A percentile compares a stretch with the other conserved stretches of the same genome.
Conservation (phyloP, 23 tunicate species). For the Styela plicata region DNA sequence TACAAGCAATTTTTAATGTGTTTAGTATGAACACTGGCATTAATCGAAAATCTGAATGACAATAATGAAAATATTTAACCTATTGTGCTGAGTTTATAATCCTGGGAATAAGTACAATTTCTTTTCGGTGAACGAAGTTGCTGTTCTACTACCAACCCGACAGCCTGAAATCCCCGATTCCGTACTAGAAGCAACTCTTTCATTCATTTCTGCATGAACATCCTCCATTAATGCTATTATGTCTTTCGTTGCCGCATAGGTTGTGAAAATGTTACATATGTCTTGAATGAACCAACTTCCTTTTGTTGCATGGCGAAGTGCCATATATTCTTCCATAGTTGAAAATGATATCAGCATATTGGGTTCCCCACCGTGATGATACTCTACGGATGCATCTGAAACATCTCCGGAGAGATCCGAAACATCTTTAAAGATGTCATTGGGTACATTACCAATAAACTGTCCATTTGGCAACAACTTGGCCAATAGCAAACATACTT, state of each 20-base stretch:
- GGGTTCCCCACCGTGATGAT: not conserved
- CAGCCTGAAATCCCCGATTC: not conserved
- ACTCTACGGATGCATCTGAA: not conserved
- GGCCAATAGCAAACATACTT: no score
- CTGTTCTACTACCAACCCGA: not conserved
- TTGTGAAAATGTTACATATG: not conserved
- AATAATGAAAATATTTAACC: no score
- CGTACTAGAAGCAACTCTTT: not conserved
- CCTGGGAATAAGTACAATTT: slow-evolving; percentile 4
- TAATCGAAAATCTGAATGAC: no score
- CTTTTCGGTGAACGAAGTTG: not conserved
- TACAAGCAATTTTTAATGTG: no score
- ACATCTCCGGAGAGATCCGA: no score
- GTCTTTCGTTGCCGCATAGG: not conserved
- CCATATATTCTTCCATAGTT: not conserved
- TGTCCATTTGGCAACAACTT: no score
- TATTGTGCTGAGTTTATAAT: no score
- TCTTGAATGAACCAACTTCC: slow-evolving; percentile 10
- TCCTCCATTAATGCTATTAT: not conserved
- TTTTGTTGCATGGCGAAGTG: not conserved
- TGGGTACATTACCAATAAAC: no score
- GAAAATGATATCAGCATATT: slow-evolving; percentile 8
- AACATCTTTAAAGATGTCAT: no score
- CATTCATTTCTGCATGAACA: not conserved
- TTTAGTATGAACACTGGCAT: no score